These are phyloP conservation scores for Ophioninae sp. DNA, from an alignment of 2,888 invertebrate genomes.

Conservation along the genomic window DNA sequence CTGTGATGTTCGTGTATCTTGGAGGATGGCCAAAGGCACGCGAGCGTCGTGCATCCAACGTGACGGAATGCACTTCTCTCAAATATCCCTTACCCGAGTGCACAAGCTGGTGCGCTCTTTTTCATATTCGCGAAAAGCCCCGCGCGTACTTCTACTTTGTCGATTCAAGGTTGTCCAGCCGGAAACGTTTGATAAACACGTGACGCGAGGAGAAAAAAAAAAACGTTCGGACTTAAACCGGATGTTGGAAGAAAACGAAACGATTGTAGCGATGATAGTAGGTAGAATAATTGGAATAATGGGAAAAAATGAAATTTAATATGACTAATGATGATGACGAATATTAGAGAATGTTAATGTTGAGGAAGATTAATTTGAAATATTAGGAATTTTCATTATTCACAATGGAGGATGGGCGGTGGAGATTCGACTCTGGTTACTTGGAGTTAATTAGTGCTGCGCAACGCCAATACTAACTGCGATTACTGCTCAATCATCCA, in stretches of 20 bases:
- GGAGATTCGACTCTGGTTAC: no score
- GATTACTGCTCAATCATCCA: no score
- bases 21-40: conserved; percentile 52
- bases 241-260: not conserved
- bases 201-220: conserved; percentile 1
- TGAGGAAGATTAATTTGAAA: no score
- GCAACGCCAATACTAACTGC: no score
- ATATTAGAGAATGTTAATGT: no score
- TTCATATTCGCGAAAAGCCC: conserved; percentile 6
- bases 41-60: conserved; percentile 34
- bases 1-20: conserved; percentile 36
- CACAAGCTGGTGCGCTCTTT: not conserved
- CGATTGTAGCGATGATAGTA: no score
- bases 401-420: no score
- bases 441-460: no score
- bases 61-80: conserved; percentile 52
- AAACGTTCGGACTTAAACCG: not conserved
- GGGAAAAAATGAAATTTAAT: no score
- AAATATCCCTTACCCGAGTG: not conserved
- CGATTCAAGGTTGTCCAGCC: conserved; percentile 56
- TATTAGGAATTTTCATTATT: no score
- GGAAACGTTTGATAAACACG: conserved; percentile 26
- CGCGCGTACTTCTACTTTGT: conserved; percentile 25
- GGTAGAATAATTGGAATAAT: no score
- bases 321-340: no score